phyloP scores from a whole-genome alignment of 2,797 vertebrate genomes.

The Micromesistius poutassou region DNA sequence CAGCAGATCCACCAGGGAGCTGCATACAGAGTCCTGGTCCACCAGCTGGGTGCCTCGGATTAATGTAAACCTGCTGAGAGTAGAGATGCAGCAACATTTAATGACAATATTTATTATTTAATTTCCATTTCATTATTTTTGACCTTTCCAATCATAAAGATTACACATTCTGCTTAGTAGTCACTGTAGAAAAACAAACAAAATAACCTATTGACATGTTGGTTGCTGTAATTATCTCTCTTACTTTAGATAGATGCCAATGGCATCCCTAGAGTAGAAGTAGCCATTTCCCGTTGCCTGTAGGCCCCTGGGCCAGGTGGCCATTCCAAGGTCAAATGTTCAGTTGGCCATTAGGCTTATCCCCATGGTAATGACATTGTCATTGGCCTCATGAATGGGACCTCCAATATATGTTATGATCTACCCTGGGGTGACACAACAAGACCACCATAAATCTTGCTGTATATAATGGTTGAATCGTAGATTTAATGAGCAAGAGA shows the following conservation, averaged over 20 bases:
- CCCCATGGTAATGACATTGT: too few species aligned
- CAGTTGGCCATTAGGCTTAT: background rate
- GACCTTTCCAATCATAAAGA: background rate
- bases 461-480: too few species aligned
- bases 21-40: slow-evolving; percentile 56
- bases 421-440: background rate
- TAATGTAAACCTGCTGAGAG: slow-evolving; percentile 2
- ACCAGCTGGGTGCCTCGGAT: slow-evolving; percentile 38
- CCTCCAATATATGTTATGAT: background rate
- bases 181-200: background rate
- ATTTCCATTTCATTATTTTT: background rate
- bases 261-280: background rate
- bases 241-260: background rate
- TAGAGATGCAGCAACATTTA: background rate
- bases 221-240: background rate
- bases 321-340: background rate
- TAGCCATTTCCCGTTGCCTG: background rate
- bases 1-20: slow-evolving; percentile 76
- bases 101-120: background rate
- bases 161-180: background rate
- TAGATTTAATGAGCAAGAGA: too few species aligned
- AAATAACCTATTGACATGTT: background rate
- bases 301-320: background rate
- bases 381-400: too few species aligned
- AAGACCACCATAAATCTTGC: background rate